These are phyloP conservation scores for Tetragonula carbonaria DNA, from an alignment of 2,888 invertebrate species.

Conservation along the genomic window DNA sequence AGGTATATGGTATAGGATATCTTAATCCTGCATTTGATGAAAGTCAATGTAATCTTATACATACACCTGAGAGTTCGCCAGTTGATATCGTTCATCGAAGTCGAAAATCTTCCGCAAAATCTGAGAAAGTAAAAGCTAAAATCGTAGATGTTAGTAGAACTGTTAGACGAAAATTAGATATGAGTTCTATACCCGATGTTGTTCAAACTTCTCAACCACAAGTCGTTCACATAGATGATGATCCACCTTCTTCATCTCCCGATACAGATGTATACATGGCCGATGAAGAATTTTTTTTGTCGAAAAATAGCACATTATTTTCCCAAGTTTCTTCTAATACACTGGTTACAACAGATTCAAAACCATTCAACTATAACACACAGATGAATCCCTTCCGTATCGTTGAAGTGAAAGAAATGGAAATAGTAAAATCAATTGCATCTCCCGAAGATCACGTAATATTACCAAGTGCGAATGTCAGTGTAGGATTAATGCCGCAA, in stretches of 20 bases:
- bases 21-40: slow-evolving; percentile 82
- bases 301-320: slow-evolving; percentile 89
- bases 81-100: slow-evolving; percentile 72
- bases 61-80: slow-evolving; percentile 74
- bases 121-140: slow-evolving; percentile 85
- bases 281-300: slow-evolving; percentile 84
- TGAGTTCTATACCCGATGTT: slow-evolving; percentile 84
- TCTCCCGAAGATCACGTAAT: slow-evolving; percentile 83
- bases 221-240: slow-evolving; percentile 59
- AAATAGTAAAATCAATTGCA: slow-evolving; percentile 88
- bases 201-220: slow-evolving; percentile 79
- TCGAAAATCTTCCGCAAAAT: slow-evolving; percentile 75
- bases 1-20: slow-evolving; percentile 79
- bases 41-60: slow-evolving; percentile 61
- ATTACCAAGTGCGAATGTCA: slow-evolving; percentile 79
- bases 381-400: slow-evolving; percentile 85
- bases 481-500: slow-evolving; percentile 80
- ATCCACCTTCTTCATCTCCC: slow-evolving; percentile 64
- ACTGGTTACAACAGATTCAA: slow-evolving; percentile 68
- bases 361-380: slow-evolving; percentile 47
- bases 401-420: slow-evolving; percentile 89
- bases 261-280: slow-evolving; percentile 61
- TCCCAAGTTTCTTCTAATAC: slow-evolving; percentile 88
- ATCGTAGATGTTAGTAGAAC: slow-evolving; percentile 87
- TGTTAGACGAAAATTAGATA: slow-evolving; percentile 86